phyloP scores from a whole-genome alignment of 2,113 vertebrate genomes.

The mouse (Mus musculus) region DNA sequence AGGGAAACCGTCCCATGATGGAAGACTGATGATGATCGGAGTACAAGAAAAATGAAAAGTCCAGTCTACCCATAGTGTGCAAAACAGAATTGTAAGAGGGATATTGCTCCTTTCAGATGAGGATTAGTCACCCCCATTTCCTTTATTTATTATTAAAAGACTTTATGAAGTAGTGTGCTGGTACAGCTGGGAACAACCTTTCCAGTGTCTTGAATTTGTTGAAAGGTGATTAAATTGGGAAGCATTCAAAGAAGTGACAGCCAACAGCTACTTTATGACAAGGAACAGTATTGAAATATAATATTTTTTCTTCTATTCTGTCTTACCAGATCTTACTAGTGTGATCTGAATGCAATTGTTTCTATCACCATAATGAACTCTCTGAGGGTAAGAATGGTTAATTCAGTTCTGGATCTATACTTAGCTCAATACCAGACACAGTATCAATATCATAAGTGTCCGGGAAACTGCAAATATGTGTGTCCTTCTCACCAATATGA shows the following conservation, averaged over 20 bases:
- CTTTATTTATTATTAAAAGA: slow-evolving; percentile 28
- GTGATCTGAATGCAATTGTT: not conserved
- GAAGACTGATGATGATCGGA: slow-evolving; percentile 1
- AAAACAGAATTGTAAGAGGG: not conserved
- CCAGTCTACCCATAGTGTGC: not conserved
- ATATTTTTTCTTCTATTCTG: not conserved
- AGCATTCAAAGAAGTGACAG: not conserved
- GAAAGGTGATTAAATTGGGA: slow-evolving; percentile 8
- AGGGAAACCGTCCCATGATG: not conserved
- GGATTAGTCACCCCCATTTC: not conserved
- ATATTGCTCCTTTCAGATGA: not conserved
- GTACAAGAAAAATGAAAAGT: not conserved
- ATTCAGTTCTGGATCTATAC: not conserved
- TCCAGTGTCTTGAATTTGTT: not conserved
- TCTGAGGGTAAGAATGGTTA: not conserved
- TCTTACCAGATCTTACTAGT: not conserved
- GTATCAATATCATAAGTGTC: not conserved
- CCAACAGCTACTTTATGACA: not conserved
- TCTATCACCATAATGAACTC: not conserved
- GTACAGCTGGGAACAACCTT: not conserved
- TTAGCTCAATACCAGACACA: not conserved
- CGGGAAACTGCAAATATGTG: not conserved
- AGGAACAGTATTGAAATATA: not conserved
- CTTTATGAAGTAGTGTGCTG: not conserved
- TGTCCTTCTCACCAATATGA: not conserved